Conservation (phyloP, 1,140 invertebrate genomes). For the Drosophila lini region DNA sequence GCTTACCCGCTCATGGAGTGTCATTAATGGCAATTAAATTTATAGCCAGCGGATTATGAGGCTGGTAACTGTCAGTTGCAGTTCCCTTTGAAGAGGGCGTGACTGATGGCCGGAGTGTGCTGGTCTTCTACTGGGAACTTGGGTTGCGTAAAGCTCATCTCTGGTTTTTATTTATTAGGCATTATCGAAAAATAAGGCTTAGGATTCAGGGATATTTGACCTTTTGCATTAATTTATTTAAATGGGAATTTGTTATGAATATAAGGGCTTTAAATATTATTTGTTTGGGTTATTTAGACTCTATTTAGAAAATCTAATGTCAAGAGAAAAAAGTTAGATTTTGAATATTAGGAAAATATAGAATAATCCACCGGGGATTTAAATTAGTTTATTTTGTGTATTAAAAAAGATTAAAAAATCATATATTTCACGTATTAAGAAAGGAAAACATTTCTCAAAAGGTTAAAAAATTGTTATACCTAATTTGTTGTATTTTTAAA, state of each 20-base stretch:
- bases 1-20: slow-evolving; percentile 46
- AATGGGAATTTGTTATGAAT: not conserved
- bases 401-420: too few species aligned
- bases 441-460: too few species aligned
- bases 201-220: not conserved
- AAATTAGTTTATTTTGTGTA: too few species aligned
- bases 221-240: not conserved
- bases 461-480: too few species aligned
- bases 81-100: slow-evolving; percentile 30
- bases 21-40: slow-evolving; percentile 81
- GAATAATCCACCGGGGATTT: not conserved
- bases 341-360: not conserved
- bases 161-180: slow-evolving; percentile 5
- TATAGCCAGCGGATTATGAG: slow-evolving; percentile 75
- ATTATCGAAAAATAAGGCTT: not conserved
- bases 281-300: too few species aligned
- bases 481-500: too few species aligned
- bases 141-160: not conserved
- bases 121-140: not conserved
- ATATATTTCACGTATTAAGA: too few species aligned
- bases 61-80: slow-evolving; percentile 74
- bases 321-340: fast-evolving
- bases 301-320: too few species aligned
- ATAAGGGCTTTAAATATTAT: not conserved
- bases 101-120: slow-evolving; percentile 30